Evolutionary conservation across 2,888 invertebrate species (phyloP), one percentile per base, ranked within the genome.

Genomic region (Anaspis maculata): DNA sequence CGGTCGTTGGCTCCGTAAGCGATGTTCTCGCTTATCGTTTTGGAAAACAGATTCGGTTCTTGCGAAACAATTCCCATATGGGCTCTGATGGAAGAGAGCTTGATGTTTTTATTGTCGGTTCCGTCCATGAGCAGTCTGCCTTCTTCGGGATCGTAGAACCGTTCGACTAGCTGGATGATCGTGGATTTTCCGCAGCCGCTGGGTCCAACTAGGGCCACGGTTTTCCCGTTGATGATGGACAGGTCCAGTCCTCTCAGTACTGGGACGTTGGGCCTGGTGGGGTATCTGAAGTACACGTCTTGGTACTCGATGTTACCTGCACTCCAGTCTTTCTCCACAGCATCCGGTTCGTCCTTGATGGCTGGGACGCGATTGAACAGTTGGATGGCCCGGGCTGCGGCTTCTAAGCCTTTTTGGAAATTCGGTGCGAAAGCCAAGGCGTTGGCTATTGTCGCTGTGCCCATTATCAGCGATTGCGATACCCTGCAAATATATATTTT

Each of bases 161-260:
- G 23, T 25, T 87, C 79, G 2, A 91, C 61, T 24, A 91, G 67
- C 52, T 87, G 83, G 35, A 91, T 78, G 29, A 84, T 74, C 0
- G 91, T 92, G 30, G 86, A 86, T 64, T 91, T 91, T 7, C 90
- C 90, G 56, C 87, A 87, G 0, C 91, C 91, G 39, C 85, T 86
- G 1, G 74, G 62, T 34, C 81, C 90, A 2, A 86, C 84, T 9
- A 87, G 54, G 0, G 86, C 86, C 2, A 85, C 64, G 1, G 83
- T 84, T 59, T 80, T 73, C 0, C 83, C 82, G 21, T 67, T 64
- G 24, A 71, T 57, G 13, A 85, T 70, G 13, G 72, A 70, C 13
- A 85, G 63, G 37, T 72, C 63, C 0, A 86, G 58, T 2, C 72
- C 76, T 46, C 76, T 74, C 3, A 91, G 65, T 0, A 91, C 81